Evolutionary conservation across 53 echinoderm and acorn worm genomes (phyloP).

Genomic region (Temnopleurus reevesii): DNA sequence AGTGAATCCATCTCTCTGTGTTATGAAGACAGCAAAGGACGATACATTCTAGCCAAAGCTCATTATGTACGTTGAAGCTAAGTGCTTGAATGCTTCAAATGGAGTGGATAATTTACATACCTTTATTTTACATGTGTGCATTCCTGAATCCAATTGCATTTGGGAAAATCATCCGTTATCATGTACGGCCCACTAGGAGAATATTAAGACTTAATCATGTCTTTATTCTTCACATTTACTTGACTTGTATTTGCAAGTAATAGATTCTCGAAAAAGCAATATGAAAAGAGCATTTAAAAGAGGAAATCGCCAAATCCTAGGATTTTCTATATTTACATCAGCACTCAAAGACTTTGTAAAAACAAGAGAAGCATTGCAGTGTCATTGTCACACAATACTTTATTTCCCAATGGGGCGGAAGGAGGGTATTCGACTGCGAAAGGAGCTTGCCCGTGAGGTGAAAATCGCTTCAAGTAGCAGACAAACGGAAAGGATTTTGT

Average conservation of each 20-base stretch:
- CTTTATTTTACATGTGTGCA: no score
- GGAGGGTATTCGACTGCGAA: background rate
- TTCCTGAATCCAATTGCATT: no score
- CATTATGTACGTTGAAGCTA: no score
- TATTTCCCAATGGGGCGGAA: background rate
- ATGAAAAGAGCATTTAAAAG: background rate
- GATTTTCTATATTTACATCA: background rate
- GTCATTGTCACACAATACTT: background rate
- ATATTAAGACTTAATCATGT: no score
- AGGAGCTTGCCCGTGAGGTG: background rate
- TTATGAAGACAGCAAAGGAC: no score
- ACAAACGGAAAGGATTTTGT: slow-evolving; percentile 17
- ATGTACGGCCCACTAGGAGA: no score
- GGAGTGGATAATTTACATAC: no score
- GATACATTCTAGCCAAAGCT: no score
- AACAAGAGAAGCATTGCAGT: background rate
- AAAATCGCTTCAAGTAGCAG: background rate
- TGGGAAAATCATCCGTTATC: no score
- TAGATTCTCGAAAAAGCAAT: background rate
- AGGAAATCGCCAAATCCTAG: background rate
- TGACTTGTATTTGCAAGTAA: background rate
- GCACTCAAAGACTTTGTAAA: background rate
- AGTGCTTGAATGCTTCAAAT: no score
- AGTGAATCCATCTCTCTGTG: no score
- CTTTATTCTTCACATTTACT: no score